Evolutionary conservation across 2,888 invertebrate genomes (phyloP).

Genomic region (Morpho deidamia): DNA sequence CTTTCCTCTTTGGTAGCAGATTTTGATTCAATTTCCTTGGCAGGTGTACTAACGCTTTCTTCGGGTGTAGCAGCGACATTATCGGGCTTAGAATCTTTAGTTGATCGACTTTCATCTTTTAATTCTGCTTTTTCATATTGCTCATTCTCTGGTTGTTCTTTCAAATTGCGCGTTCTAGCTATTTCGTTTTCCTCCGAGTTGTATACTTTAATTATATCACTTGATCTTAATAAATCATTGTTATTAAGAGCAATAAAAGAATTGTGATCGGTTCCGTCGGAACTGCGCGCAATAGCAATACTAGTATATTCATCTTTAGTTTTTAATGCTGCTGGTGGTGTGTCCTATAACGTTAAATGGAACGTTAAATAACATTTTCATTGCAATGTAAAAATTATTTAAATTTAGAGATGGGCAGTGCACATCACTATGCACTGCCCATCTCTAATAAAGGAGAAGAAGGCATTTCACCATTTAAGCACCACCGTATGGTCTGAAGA

Average conservation of each 20-base stretch:
- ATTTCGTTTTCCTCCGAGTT: neutral
- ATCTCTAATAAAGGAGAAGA: no score
- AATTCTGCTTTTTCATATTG: neutral
- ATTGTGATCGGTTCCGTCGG: neutral
- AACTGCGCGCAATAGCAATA: neutral
- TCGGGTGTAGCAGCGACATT: neutral
- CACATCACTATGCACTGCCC: no score
- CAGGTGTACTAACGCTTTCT: neutral
- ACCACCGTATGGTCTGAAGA: no score
- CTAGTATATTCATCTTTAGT: no score
- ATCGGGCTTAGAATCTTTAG: neutral
- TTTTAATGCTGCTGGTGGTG: no score
- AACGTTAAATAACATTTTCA: no score
- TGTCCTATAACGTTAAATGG: no score
- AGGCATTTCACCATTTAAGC: no score
- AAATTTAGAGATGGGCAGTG: no score
- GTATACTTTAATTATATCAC: slow-evolving; percentile 3
- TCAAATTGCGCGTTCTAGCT: neutral
- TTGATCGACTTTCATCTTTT: neutral
- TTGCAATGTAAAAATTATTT: no score
- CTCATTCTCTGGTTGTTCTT: neutral
- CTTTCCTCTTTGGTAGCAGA: neutral
- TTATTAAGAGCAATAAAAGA: slow-evolving; percentile 2
- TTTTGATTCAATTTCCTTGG: neutral
- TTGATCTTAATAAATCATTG: slow-evolving; percentile 2